A percentile compares a stretch with the other conserved stretches of the same genome.
These are phyloP conservation scores for Azemiops feae DNA, from an alignment of 2,113 vertebrate genomes.

Conservation along the genomic window DNA sequence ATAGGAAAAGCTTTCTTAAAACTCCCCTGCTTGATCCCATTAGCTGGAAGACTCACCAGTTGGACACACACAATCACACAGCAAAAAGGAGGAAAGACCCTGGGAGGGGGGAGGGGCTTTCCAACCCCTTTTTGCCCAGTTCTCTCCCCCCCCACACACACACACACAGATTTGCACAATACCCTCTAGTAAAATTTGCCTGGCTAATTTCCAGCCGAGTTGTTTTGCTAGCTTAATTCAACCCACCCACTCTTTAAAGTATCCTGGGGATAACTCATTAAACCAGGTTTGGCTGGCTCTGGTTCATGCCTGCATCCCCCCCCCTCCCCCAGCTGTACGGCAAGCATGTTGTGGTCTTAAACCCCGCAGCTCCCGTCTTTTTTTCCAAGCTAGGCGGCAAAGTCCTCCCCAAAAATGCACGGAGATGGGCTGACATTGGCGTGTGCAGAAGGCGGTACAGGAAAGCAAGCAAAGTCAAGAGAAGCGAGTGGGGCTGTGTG, in stretches of 20 bases:
- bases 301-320: background rate
- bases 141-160: background rate
- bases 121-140: background rate
- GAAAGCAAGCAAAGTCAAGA: background rate
- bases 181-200: background rate
- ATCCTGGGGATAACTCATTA: background rate
- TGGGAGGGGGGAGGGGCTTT: background rate
- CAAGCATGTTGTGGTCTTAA: background rate
- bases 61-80: background rate
- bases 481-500: background rate
- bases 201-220: background rate
- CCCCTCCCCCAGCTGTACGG: background rate
- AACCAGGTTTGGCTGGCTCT: background rate
- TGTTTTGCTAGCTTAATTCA: background rate
- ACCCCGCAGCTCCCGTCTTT: background rate
- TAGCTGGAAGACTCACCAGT: background rate
- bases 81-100: background rate
- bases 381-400: background rate
- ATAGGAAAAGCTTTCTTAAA: background rate
- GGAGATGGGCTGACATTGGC: background rate
- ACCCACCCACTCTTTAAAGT: background rate
- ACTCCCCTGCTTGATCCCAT: background rate
- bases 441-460: background rate
- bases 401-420: background rate
- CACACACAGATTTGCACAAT: background rate